Evolutionary conservation across 2,888 invertebrate genomes (phyloP).

Genomic region (Pterobdella sp.): DNA sequence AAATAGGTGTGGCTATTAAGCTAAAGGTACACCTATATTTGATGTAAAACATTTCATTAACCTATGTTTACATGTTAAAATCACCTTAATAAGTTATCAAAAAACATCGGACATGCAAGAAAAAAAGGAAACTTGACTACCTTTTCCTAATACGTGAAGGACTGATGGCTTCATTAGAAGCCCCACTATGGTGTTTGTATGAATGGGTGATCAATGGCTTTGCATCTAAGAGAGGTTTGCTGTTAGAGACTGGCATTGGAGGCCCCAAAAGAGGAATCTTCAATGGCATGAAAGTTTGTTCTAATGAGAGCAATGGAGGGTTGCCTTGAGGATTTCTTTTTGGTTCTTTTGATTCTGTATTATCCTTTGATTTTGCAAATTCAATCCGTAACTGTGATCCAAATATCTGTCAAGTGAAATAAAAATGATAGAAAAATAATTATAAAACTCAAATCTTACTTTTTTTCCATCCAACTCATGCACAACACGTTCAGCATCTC

Average conservation of each 20-base stretch:
- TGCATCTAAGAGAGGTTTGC: background rate
- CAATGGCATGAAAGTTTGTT: background rate
- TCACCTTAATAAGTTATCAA: background rate
- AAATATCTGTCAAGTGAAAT: conserved; percentile 14
- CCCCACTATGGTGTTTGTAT: too few relatives aligned
- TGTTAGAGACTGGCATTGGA: background rate
- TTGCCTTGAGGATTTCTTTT: conserved; percentile 5
- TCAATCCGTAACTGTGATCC: conserved; percentile 80
- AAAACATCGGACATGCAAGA: background rate
- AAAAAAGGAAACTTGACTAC: background rate
- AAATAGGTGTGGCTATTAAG: conserved; percentile 5
- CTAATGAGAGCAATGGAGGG: conserved; percentile 13
- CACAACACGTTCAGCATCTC: conserved; percentile 82
- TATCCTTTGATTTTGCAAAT: conserved; percentile 60
- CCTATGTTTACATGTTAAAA: background rate
- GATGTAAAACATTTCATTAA: background rate
- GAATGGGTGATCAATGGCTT: too few relatives aligned
- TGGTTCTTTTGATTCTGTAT: conserved; percentile 2
- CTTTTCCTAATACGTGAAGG: background rate
- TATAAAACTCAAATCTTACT: conserved; percentile 55
- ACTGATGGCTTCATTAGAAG: too few relatives aligned
- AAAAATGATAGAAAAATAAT: background rate
- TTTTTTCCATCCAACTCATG: conserved; percentile 78
- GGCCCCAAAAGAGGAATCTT: conserved; percentile 9
- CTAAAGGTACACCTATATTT: conserved; percentile 13